Evolutionary conservation across 2,113 vertebrate species (phyloP).

Genomic region (Nyctereutes procyonoides): DNA sequence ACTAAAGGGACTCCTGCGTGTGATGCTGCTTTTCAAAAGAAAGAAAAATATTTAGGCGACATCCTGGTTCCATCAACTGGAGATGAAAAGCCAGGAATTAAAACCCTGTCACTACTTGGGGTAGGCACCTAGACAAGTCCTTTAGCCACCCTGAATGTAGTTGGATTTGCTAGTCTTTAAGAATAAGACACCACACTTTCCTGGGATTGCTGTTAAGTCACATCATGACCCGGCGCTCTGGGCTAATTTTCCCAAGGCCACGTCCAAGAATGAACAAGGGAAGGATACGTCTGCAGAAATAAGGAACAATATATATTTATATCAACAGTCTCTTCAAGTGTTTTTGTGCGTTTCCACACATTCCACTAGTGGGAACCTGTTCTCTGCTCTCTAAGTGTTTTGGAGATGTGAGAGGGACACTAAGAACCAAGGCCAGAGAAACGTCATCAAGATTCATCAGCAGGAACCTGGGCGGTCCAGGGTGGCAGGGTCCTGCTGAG

Average conservation of each 20-base stretch:
- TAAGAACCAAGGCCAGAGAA: not conserved
- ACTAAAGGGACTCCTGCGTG: not conserved
- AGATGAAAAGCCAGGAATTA: not conserved
- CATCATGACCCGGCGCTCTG: not conserved
- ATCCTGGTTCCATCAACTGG: not conserved
- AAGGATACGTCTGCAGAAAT: not conserved
- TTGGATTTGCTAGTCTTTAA: not conserved
- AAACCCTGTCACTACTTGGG: not conserved
- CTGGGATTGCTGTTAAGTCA: not conserved
- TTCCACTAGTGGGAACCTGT: not conserved
- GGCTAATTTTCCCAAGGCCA: constrained; percentile 13
- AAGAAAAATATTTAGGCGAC: not conserved
- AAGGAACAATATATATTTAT: constrained; percentile 3
- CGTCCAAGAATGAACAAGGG: not conserved
- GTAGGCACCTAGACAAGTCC: not conserved
- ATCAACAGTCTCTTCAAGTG: not conserved
- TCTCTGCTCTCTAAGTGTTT: not conserved
- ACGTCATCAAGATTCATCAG: not conserved
- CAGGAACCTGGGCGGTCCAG: rapidly evolving
- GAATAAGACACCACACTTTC: not conserved
- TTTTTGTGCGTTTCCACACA: not conserved
- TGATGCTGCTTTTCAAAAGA: not conserved
- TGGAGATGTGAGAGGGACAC: not conserved
- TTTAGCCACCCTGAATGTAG: not conserved
- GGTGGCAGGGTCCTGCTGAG: not conserved